Evolutionary conservation across 2,888 invertebrate genomes (phyloP), one percentile per base, ranked within the genome.

Genomic region (Watsonalla binaria): DNA sequence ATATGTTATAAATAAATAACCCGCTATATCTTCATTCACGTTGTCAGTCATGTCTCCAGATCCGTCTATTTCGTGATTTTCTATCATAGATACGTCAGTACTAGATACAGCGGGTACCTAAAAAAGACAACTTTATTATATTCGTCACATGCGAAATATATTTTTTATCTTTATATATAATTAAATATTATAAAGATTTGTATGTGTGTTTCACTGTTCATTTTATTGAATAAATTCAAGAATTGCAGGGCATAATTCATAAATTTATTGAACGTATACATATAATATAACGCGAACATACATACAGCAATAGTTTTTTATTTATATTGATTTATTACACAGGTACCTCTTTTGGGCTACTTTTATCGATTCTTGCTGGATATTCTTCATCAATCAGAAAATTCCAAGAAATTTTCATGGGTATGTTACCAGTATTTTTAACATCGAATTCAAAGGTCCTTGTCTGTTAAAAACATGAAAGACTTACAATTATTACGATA

Each of bases 371-470:
- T 63, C 84, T 80, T 33, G 74, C 62, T 1, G 90, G 90, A 63
- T 81, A 89, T 57, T 84, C 84, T 42, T 89, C 87, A 45, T 89
- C 89, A 39, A 90, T 80, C 52, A 75, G 65, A 65, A 90, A 90
- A 58, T 59, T 76, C 89, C 89, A 90, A 0, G 62, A 51, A 39
- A 88, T 74, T 76, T 87, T 90, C 74, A 90, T 66, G 2, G 84
- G 78, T 7, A 90, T 87, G 52, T 61, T 76, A n/a, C 90, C 86
- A 47, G 63, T 63, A 61, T 90, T 90, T 68, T 76, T 64, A 33
- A 90, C 76, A 55, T 70, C 69, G 52, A 90, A 90, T 13, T 73
- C 68, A 54, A 88, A 86, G 37, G 59, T 64, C 68, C 85, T 75
- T 46, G 73, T 79, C 90, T 90, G 66, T 47, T 24, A 24, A 24